Conservation (phyloP, 2,113 vertebrate genomes). For the Ceyx margarethae region DNA sequence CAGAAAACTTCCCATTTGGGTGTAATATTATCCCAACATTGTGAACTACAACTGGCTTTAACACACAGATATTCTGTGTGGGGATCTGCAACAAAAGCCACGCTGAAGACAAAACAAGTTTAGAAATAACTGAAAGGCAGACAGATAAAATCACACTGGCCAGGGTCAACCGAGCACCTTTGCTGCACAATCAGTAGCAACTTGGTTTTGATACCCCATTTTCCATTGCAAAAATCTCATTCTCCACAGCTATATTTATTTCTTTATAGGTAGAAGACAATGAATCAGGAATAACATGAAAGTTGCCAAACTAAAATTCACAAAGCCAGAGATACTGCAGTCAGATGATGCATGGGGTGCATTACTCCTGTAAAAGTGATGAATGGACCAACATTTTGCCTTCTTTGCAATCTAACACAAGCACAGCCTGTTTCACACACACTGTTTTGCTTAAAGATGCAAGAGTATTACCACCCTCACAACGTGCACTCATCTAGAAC, state of each 20-base stretch:
- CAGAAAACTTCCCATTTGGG: not conserved
- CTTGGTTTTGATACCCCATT: not conserved
- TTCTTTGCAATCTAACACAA: not conserved
- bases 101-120: not conserved
- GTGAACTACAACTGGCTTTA: not conserved
- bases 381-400: not conserved
- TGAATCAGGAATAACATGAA: not conserved
- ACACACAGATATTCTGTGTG: not conserved
- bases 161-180: not conserved
- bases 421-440: not conserved
- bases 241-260: not conserved
- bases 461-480: not conserved
- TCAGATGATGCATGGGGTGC: not conserved
- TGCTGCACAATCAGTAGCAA: not conserved
- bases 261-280: not conserved
- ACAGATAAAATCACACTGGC: not conserved
- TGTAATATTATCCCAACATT: not conserved
- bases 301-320: not conserved
- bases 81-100: not conserved
- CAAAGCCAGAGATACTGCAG: not conserved
- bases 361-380: not conserved
- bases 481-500: not conserved
- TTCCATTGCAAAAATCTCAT: not conserved
- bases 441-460: not conserved
- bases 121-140: not conserved